Evolutionary conservation across 35 echinoderm and acorn worm genomes (phyloP), one percentile per base, ranked within the genome.

Genomic region (Ophioderma brevispina): DNA sequence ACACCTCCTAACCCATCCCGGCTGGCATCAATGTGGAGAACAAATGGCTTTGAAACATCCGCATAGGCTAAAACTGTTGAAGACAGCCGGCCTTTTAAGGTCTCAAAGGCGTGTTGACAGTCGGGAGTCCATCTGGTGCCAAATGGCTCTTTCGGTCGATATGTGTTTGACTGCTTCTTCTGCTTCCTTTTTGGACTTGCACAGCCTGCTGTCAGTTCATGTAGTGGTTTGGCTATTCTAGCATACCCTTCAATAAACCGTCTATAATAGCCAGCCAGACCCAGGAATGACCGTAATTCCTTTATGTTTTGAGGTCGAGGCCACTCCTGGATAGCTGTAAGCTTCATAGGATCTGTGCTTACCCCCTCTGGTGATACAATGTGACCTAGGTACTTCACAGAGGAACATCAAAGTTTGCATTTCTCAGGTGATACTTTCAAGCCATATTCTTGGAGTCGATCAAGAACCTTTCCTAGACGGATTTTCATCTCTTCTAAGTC

Each of bases 351-450:
- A 30, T 92, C 85, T 15, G 78, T 92, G 46, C 64, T n/a, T 0
- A 88, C 55, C 0, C 91, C 91, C 19, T 87, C 32, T 21, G 81
- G 31, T 0, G 77, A 82, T 1, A 95, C 80, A 0, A 95, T 64
- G 84, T 95, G 94, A 1, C 85, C 89, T 3, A 95, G 38, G 39
- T 95, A 95, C 18, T 87, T 91, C 0, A 95, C 94, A 1, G 38
- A 32, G 28, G 31, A 35, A 35, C 79, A 50, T 35, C 87, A 89
- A 3, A 96, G 46, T 33, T 95, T 77, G 35, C 94, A 95, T 59
- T 96, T 96, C 11, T 85, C 77, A 6, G 93, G 93, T 46, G 84
- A 80, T 23, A 95, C 0, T 79, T 95, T 95, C 23, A 96, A 78
- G 0, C 90, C 90, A 49, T 63, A 86, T 43, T 89, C 36, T 4